Evolutionary conservation across 2,888 invertebrate genomes (phyloP).

Genomic region (Eurytoma adleriae): DNA sequence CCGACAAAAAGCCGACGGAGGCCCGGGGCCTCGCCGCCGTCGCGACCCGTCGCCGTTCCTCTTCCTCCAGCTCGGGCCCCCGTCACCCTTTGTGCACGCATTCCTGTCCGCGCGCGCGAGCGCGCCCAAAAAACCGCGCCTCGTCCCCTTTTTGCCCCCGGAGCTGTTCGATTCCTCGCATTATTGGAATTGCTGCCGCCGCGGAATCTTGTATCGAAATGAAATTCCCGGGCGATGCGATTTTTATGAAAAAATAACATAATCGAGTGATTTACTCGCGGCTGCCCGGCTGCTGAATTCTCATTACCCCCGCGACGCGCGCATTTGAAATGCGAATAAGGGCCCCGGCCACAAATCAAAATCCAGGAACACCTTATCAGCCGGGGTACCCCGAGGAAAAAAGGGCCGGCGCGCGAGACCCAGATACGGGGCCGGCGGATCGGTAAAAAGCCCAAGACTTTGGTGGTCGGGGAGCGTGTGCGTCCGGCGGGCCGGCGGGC

Average conservation of each 20-base stretch:
- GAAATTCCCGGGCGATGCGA: conserved; percentile 40
- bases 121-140: conserved; percentile 34
- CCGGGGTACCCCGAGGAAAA: neutral
- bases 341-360: neutral
- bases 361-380: neutral
- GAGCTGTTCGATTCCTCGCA: conserved; percentile 46
- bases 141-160: conserved; percentile 14
- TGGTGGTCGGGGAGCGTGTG: neutral
- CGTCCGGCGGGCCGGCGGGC: no score
- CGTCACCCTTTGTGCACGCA: neutral
- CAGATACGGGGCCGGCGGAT: neutral
- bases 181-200: conserved; percentile 53
- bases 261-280: neutral
- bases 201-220: conserved; percentile 41
- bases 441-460: neutral
- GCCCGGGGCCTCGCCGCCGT: conserved; percentile 2
- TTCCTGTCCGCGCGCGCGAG: conserved; percentile 3
- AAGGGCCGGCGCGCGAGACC: neutral
- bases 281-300: neutral
- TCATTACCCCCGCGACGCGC: neutral
- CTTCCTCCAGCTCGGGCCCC: conserved; percentile 9
- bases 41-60: conserved; percentile 27
- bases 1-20: conserved; percentile 44
- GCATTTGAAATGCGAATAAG: neutral
- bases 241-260: conserved; percentile 38